Evolutionary conservation across 2,797 vertebrate genomes (phyloP), one percentile per base, ranked within the genome.

Genomic region (Notolepis coatsorum): DNA sequence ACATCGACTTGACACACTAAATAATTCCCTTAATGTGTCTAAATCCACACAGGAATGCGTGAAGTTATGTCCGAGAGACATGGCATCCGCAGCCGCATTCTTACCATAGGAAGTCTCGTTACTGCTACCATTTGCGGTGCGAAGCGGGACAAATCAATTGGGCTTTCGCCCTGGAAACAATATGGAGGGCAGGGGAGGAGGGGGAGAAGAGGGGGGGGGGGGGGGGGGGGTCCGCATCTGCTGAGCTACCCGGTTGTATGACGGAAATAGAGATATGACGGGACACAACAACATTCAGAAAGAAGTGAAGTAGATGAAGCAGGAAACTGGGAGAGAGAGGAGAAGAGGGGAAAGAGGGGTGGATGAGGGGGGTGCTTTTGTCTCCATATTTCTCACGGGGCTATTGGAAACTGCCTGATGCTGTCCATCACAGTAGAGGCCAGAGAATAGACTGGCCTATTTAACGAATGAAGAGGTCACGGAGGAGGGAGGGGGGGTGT

Each of bases 71-170:
- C 66, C 59, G 65, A 76, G 75, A 74, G 82, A 78, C 84, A 85
- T 60, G 73, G 61, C 72, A 77, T 73, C 68, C 56, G 31, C 57
- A 65, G 30, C 72, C 58, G 47, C 67, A 68, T 67, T 63, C 65
- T 63, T 79, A 77, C 76, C 82, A 74, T 55, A 68, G 48, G 68
- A 78, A 75, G 71, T 82, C 59, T 57, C 74, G 78, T 78, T 79
- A 82, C 74, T 68, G 50, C 65, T 68, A 51, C 70, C 63, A 65
- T n/a, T 37, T 71, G 50, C 4, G 21, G 17, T 56, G 71, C 60
- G 54, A 77, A 84, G 81, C 73, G 81, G 84, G 84, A 88, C 90
- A 58, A 81, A 91, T 92, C 81, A 39, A 88, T 92, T 87, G 37
- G 58, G 77, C 64, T 82, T 85, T 65, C 77, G 76, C 20, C 72